phyloP scores from a whole-genome alignment of 1,140 invertebrate genomes.

The Elymnias hypermnestra region DNA sequence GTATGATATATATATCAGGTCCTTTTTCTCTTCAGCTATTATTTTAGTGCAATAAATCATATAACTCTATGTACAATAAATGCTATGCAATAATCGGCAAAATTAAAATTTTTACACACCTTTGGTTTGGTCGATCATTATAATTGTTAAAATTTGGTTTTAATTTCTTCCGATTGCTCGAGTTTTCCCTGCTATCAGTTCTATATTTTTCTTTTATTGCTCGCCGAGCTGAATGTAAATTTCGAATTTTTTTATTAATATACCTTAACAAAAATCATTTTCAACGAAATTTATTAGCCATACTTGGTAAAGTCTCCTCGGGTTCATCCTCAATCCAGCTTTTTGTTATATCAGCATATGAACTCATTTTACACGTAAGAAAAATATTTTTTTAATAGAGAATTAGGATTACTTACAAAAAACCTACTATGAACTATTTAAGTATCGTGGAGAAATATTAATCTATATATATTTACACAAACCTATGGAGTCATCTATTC shows the following conservation, averaged over 20 bases:
- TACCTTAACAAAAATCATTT: neutral
- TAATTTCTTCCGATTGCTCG: constrained; percentile 38
- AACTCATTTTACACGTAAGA: neutral
- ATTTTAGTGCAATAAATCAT: too few relatives aligned
- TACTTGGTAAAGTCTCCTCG: constrained; percentile 6
- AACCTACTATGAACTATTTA: too few relatives aligned
- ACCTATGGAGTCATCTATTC: too few relatives aligned
- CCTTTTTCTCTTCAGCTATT: too few relatives aligned
- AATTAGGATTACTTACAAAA: too few relatives aligned
- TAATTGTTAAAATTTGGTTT: constrained; percentile 39
- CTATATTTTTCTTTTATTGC: constrained; percentile 39
- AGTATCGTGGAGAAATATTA: too few relatives aligned
- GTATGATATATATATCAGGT: too few relatives aligned
- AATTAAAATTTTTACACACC: too few relatives aligned
- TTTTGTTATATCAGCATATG: neutral
- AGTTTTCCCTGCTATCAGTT: constrained; percentile 41
- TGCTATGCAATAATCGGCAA: too few relatives aligned
- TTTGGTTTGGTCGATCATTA: constrained; percentile 23
- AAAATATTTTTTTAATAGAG: neutral
- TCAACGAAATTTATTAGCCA: neutral
- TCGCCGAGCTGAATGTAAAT: constrained; percentile 24
- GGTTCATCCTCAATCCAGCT: constrained; percentile 3
- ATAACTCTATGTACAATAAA: too few relatives aligned
- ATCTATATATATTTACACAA: too few relatives aligned
- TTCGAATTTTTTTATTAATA: neutral